Base-by-base conservation (phyloP, 1,140 invertebrate species). In the Papilio polytes region DNA sequence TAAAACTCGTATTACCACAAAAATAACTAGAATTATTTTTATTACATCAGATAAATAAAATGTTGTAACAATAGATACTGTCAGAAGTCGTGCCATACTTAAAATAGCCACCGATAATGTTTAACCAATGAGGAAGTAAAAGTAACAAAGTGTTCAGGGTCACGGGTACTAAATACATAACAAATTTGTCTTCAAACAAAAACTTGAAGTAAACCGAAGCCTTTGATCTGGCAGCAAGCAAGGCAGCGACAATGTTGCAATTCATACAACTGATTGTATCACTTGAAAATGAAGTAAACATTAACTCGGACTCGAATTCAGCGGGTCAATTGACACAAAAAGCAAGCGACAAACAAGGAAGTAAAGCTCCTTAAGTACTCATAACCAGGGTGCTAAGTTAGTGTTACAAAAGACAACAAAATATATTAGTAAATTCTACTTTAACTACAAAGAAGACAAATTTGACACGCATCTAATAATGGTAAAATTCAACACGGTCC, bases 281-380 rank as follows among this genome's bases (percentile, higher is more conserved):
- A 81, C 82, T 87, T 82, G 84, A 86, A 87, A 90, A 89, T 88
- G 86, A 70, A 70, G 63, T 70, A 70, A 66, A 66, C 59, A 86
- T 88, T 85, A 90, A 89, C 88, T 91, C 90, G 89, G 81, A 81
- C 85, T 84, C 82, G 80, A 82, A 82, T 74, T 77, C 73, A 26
- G 22, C n/a, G 73, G 53, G 46, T 74, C 20, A 51, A 26, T 53
- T 76, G 46, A 46, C 44, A 76, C 53, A 78, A 78, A 53, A 78
- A 78, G 63, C 76, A 41, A 86, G 70, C 48, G 46, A 73, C 74
- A 53, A 81, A 89, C 83, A 74, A 88, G 89, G 91, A 93, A 93
- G 91, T 92, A 92, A 91, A 91, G 90, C 88, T 88, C 89, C 87
- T 89, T 89, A 92, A 93, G 87, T 84, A 89, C 85, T 82, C 73